These are phyloP conservation scores for Sigmodon hispidus DNA, from an alignment of 2,113 vertebrate species.

Conservation along the genomic window DNA sequence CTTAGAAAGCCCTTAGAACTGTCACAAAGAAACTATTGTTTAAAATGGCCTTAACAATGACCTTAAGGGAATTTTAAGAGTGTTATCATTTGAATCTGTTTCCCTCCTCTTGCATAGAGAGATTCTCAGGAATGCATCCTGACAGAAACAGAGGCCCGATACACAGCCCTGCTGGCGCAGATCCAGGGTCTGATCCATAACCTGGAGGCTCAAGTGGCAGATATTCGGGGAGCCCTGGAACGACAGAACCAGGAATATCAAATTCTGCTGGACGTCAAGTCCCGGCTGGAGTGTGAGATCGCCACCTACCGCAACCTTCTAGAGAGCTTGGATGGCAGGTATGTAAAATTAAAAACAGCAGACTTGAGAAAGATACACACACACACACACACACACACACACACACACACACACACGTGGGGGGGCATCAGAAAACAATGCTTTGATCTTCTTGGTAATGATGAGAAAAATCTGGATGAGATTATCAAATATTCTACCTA, in stretches of 20 bases:
- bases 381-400: not conserved
- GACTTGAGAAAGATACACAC: not conserved
- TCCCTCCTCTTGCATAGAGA: constrained; percentile 84
- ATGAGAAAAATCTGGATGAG: not conserved
- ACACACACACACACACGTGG: not conserved
- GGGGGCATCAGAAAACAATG: accelerated
- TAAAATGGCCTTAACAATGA: not conserved
- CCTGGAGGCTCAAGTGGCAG: constrained; percentile 85
- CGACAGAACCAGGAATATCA: constrained; percentile 86
- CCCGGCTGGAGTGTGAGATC: constrained; percentile 81
- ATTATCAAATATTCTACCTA: not conserved
- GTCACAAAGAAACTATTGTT: not conserved
- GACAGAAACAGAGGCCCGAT: constrained; percentile 86
- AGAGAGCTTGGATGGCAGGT: constrained; percentile 74
- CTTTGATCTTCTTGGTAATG: not conserved
- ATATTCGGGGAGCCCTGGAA: constrained; percentile 85
- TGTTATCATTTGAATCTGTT: not conserved
- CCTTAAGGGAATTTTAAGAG: not conserved
- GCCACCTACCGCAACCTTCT: constrained; percentile 78
- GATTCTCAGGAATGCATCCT: constrained; percentile 85
- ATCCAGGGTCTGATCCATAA: constrained; percentile 85
- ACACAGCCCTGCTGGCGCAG: constrained; percentile 80
- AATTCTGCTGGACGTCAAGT: constrained; percentile 81
- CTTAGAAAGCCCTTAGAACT: not conserved
- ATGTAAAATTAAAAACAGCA: constrained; percentile 37